A percentile compares a stretch with the other conserved stretches of the same genome.
Evolutionary conservation across 2,113 vertebrate genomes (phyloP).

Genomic region (Hyla sarda): DNA sequence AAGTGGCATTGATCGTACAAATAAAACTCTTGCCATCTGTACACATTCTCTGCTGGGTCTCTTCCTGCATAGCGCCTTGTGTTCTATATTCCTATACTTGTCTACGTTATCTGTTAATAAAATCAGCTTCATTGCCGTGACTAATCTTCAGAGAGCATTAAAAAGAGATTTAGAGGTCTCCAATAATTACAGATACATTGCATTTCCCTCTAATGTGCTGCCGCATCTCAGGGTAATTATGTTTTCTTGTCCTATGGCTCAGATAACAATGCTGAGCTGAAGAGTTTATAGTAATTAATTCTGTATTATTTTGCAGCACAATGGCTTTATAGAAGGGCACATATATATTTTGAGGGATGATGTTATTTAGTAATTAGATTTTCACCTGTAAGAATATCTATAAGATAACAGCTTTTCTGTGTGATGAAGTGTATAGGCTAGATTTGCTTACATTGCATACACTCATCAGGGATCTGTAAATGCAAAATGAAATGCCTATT

Average conservation of each 20-base stretch:
- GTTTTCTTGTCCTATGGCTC: constrained; percentile 17
- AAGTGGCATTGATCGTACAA: constrained; percentile 40
- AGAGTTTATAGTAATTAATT: constrained; percentile 22
- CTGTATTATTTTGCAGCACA: neutral
- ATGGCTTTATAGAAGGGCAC: too few species aligned
- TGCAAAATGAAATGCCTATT: neutral
- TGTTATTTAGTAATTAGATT: neutral
- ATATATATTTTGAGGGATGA: too few species aligned
- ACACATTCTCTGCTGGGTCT: constrained; percentile 23
- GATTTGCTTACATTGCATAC: neutral
- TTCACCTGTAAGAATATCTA: neutral
- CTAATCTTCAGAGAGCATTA: constrained; percentile 47
- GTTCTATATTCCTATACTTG: constrained; percentile 2
- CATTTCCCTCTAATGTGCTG: constrained; percentile 31
- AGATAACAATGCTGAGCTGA: neutral
- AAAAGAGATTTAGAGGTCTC: constrained; percentile 29
- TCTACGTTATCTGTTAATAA: constrained; percentile 45
- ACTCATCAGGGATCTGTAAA: neutral
- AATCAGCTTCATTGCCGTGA: constrained; percentile 42
- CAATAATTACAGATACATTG: constrained; percentile 34
- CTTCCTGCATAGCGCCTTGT: neutral
- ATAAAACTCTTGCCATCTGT: constrained; percentile 51
- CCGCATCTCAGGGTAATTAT: neutral
- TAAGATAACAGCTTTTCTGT: neutral
- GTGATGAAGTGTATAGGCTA: too few species aligned